Percentiles rank a stretch among this genome's conserved stretches.
These are phyloP conservation scores for Euproctis similis DNA, from an alignment of 2,888 invertebrate genomes.

Conservation along the genomic window DNA sequence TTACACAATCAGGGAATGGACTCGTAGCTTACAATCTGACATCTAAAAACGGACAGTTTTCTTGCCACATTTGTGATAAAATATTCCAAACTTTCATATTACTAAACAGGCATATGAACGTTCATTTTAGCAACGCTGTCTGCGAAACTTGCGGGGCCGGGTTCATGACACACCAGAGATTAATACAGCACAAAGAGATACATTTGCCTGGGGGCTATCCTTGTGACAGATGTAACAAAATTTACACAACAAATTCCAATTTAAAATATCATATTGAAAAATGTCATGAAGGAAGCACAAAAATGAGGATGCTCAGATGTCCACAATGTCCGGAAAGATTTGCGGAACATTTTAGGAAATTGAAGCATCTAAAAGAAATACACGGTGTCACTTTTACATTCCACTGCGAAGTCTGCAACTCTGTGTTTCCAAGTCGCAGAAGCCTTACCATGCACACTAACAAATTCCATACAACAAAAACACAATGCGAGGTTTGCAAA, in stretches of 20 bases:
- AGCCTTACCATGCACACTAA: slow-evolving; percentile 52
- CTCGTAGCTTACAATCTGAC: slow-evolving; percentile 45
- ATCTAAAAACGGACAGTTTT: slow-evolving; percentile 37
- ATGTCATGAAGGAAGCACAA: slow-evolving; percentile 42
- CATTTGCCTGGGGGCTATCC: slow-evolving; percentile 50
- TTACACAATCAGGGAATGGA: slow-evolving; percentile 48
- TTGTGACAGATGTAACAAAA: slow-evolving; percentile 58
- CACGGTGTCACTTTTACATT: slow-evolving; percentile 50
- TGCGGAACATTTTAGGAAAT: slow-evolving; percentile 48
- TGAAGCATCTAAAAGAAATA: slow-evolving; percentile 53
- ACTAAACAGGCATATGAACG: slow-evolving; percentile 58
- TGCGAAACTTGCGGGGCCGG: slow-evolving; percentile 56
- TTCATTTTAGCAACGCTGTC: slow-evolving; percentile 53
- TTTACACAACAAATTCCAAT: slow-evolving; percentile 61
- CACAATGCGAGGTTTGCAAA: slow-evolving; percentile 64
- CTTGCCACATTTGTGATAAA: slow-evolving; percentile 48
- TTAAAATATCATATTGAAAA: slow-evolving; percentile 51
- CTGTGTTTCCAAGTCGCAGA: slow-evolving; percentile 42
- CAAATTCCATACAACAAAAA: slow-evolving; percentile 50
- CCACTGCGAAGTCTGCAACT: slow-evolving; percentile 46
- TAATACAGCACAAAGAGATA: slow-evolving; percentile 53
- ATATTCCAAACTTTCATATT: slow-evolving; percentile 51
- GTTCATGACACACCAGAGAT: slow-evolving; percentile 49
- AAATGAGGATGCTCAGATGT: slow-evolving; percentile 45
- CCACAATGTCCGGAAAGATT: slow-evolving; percentile 52